Conservation (phyloP, 2,113 vertebrate species). For the Gymnocephalus cernua region DNA sequence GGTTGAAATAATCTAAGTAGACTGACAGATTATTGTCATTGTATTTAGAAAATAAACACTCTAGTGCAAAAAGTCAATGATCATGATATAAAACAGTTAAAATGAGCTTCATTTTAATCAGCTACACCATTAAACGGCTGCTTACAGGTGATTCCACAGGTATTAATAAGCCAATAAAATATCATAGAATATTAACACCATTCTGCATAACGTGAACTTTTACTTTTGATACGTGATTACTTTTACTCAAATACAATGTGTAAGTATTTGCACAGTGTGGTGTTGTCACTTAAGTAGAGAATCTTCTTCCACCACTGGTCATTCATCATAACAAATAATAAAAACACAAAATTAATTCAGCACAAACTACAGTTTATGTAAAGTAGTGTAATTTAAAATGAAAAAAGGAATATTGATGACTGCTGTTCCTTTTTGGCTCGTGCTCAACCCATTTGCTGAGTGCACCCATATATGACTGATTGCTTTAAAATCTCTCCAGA, state of each 20-base stretch:
- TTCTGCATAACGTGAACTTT: background rate
- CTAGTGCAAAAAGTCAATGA: background rate
- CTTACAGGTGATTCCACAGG: background rate
- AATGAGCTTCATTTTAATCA: background rate
- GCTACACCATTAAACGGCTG: background rate
- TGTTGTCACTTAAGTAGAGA: background rate
- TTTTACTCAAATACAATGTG: background rate
- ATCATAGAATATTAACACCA: too few relatives aligned
- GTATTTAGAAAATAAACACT: background rate
- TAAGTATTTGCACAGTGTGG: background rate
- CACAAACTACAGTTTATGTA: background rate
- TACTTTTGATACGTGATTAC: background rate
- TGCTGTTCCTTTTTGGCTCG: constrained; percentile 27
- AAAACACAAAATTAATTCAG: background rate
- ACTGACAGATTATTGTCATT: background rate
- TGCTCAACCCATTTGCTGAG: constrained; percentile 46
- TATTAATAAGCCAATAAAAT: background rate
- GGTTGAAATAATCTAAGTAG: background rate
- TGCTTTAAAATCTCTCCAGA: constrained; percentile 36
- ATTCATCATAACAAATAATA: background rate
- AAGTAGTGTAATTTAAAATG: constrained; percentile 5
- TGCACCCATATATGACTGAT: constrained; percentile 44
- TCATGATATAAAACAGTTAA: background rate
- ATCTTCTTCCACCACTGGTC: background rate
- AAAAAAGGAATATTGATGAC: constrained; percentile 18